Percentiles rank a stretch among this genome's conserved stretches.
phyloP scores from a whole-genome alignment of 92 coral and sea anemone genomes.

The Phymanthus crucifer region DNA sequence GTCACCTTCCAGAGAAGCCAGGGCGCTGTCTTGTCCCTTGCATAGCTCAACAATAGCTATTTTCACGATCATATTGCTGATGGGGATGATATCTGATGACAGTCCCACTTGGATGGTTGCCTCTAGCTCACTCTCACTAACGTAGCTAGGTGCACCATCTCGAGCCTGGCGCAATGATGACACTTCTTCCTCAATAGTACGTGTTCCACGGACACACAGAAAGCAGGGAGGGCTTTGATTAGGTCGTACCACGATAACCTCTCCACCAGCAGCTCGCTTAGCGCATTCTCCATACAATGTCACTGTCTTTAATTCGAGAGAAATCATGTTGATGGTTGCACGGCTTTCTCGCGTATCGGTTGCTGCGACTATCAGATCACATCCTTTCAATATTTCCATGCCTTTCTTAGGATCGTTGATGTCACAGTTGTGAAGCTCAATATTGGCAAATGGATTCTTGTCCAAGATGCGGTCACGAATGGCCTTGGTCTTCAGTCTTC shows the following conservation, averaged over 20 bases:
- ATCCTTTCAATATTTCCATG: conserved; percentile 68
- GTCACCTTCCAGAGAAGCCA: conserved; percentile 79
- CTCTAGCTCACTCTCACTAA: conserved; percentile 62
- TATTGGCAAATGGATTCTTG: conserved; percentile 88
- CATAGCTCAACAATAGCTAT: conserved; percentile 85
- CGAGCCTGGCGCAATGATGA: conserved; percentile 87
- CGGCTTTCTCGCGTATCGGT: conserved; percentile 87
- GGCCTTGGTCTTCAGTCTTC: conserved; percentile 86
- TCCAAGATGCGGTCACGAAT: conserved; percentile 83
- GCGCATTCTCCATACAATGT: conserved; percentile 85
- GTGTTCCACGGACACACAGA: conserved; percentile 60
- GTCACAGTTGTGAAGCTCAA: conserved; percentile 60
- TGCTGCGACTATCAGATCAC: conserved; percentile 88
- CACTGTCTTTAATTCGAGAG: conserved; percentile 67
- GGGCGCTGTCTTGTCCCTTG: conserved; percentile 80
- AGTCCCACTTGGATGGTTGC: conserved; percentile 88
- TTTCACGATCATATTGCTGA: conserved; percentile 84
- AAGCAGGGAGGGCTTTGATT: conserved; percentile 74
- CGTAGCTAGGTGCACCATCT: conserved; percentile 75
- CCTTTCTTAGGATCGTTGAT: conserved; percentile 76
- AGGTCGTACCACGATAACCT: conserved; percentile 61
- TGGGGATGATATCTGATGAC: conserved; percentile 86
- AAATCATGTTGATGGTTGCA: conserved; percentile 69
- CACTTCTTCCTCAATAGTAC: conserved; percentile 61
- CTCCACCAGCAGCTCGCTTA: conserved; percentile 92